A percentile compares a stretch with the other conserved stretches of the same genome.
Evolutionary conservation across 1,140 invertebrate genomes (phyloP).

Genomic region (Dendrolimus punctatus): DNA sequence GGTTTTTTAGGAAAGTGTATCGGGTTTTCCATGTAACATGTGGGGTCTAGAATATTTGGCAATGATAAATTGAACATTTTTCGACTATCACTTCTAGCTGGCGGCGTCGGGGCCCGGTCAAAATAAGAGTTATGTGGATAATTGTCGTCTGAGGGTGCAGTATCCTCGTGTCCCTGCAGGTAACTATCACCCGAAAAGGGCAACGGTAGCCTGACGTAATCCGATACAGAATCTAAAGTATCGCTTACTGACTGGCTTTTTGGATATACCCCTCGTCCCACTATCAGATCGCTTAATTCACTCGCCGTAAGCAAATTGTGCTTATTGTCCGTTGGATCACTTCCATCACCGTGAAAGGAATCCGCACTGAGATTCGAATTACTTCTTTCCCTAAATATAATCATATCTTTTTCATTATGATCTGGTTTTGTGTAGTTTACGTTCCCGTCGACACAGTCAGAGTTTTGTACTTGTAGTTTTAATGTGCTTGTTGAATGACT

Average conservation of each 20-base stretch:
- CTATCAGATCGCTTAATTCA: conserved; percentile 86
- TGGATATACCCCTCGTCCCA: conserved; percentile 82
- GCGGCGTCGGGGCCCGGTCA: conserved; percentile 74
- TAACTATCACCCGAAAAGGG: conserved; percentile 74
- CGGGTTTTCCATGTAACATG: conserved; percentile 22
- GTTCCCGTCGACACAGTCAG: conserved; percentile 70
- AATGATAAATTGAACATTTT: conserved; percentile 63
- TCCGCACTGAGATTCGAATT: conserved; percentile 84
- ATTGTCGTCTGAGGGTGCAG: conserved; percentile 66
- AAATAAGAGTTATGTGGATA: conserved; percentile 65
- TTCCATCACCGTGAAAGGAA: conserved; percentile 89
- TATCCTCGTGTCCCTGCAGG: conserved; percentile 69
- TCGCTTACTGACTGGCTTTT: conserved; percentile 85
- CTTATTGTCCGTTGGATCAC: conserved; percentile 84
- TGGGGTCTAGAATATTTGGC: conserved; percentile 57
- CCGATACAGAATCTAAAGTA: conserved; percentile 89
- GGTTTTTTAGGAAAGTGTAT: conserved; percentile 47
- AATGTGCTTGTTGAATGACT: conserved; percentile 31
- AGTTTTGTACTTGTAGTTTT: conserved; percentile 30
- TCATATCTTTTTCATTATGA: conserved; percentile 37
- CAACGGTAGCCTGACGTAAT: conserved; percentile 88
- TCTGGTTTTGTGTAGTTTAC: conserved; percentile 32
- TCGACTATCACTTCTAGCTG: conserved; percentile 77
- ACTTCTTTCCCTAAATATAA: conserved; percentile 74
- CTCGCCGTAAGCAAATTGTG: conserved; percentile 83